Conservation (phyloP, 2,888 invertebrate species). For the Allygus modestus region DNA sequence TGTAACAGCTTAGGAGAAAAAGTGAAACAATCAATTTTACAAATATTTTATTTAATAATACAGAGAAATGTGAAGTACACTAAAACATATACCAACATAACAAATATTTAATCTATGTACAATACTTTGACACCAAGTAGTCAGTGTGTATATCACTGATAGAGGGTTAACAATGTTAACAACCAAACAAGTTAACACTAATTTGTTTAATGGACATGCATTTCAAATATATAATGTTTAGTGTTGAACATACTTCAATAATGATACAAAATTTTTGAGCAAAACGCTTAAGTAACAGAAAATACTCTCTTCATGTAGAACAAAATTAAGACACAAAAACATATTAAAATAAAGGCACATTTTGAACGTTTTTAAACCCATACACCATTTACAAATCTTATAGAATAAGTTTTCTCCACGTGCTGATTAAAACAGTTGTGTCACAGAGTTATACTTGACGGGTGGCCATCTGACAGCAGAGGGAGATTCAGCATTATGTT, state of each 20-base stretch:
- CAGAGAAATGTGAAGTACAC: constrained; percentile 51
- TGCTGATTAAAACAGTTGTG: no score
- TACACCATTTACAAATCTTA: no score
- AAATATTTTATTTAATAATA: constrained; percentile 40
- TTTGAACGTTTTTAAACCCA: background rate
- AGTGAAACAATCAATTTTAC: background rate
- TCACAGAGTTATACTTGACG: no score
- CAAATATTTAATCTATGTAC: constrained; percentile 10
- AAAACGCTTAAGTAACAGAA: background rate
- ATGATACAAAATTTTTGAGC: background rate
- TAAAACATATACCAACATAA: constrained; percentile 56
- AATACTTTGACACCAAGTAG: constrained; percentile 20
- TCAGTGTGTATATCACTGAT: background rate
- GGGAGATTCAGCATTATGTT: no score
- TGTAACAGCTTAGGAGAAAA: background rate
- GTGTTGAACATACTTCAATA: background rate
- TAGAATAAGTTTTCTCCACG: no score
- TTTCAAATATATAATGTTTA: background rate
- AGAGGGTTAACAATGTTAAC: background rate
- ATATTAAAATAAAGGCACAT: background rate
- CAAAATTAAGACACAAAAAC: background rate
- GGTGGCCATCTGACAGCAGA: no score
- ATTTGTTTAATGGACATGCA: constrained; percentile 21
- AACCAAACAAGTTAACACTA: constrained; percentile 10
- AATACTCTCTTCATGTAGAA: background rate